phyloP scores from a whole-genome alignment of 2,888 invertebrate species.

The Slavum lentiscoides region DNA sequence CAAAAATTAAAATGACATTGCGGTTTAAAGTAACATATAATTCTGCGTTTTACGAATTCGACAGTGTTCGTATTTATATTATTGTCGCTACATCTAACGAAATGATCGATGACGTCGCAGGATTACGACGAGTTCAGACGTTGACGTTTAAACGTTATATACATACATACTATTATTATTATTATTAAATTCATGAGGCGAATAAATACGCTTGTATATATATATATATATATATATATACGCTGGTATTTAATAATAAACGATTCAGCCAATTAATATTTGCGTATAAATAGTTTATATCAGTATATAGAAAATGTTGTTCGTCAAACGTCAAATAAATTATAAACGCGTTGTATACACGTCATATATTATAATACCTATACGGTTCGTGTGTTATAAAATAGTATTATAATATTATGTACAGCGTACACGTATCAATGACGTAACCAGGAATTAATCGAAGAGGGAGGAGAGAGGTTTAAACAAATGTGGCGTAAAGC shows the following conservation, averaged over 20 bases:
- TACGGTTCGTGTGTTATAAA: background rate
- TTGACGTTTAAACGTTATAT: background rate
- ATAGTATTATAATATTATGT: no score
- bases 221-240: no score
- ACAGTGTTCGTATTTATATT: background rate
- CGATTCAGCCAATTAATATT: background rate
- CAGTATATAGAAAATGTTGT: background rate
- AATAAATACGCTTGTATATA: no score
- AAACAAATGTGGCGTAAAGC: no score
- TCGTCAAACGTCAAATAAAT: background rate
- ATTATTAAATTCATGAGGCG: no score
- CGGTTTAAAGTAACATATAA: background rate
- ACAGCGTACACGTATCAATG: no score
- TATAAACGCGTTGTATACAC: background rate
- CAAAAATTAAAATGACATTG: background rate
- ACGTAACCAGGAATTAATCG: no score
- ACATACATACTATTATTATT: no score
- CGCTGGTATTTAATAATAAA: background rate
- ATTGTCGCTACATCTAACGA: background rate
- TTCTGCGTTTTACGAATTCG: background rate
- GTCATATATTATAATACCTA: background rate
- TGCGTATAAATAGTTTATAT: background rate
- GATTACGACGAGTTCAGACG: background rate
- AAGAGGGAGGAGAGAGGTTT: no score
- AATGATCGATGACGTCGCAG: constrained; percentile 2